Percentiles rank a stretch among this genome's conserved stretches.
These are phyloP conservation scores for Gila robusta DNA, from an alignment of 2,797 vertebrate species.

Conservation along the genomic window DNA sequence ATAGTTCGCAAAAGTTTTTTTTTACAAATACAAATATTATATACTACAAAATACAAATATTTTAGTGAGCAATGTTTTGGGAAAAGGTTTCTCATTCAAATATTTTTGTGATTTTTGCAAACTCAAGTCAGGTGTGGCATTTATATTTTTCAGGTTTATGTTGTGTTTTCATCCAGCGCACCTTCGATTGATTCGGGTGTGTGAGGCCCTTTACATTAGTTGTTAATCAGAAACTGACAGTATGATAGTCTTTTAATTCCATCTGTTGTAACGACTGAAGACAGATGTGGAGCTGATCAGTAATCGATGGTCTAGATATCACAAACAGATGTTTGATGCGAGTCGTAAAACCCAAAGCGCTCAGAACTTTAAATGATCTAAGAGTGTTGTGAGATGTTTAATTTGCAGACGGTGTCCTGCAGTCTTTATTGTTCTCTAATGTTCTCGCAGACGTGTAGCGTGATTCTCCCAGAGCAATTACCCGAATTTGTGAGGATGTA, in stretches of 20 bases:
- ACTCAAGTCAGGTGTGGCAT: neutral
- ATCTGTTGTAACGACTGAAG: neutral
- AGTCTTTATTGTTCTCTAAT: slow-evolving; percentile 38
- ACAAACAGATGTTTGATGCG: neutral
- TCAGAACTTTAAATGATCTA: neutral
- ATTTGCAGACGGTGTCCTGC: slow-evolving; percentile 1
- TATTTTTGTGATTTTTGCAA: neutral
- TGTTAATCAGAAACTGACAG: neutral
- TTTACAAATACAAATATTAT: no score
- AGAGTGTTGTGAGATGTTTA: neutral
- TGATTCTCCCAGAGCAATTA: slow-evolving; percentile 65
- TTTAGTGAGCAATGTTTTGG: neutral
- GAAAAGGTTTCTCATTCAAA: neutral
- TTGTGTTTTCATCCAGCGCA: neutral
- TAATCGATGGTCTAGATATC: neutral
- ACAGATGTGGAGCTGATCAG: neutral
- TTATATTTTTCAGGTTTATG: no score
- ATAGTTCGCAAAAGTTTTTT: no score
- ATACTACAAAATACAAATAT: no score
- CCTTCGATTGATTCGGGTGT: neutral
- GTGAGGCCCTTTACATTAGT: neutral
- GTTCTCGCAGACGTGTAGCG: slow-evolving; percentile 42
- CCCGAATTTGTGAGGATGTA: slow-evolving; percentile 61
- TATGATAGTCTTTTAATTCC: neutral
- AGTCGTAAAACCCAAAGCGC: neutral